Conservation (phyloP, 2,113 vertebrate genomes). For the Rhabdomys dilectus region DNA sequence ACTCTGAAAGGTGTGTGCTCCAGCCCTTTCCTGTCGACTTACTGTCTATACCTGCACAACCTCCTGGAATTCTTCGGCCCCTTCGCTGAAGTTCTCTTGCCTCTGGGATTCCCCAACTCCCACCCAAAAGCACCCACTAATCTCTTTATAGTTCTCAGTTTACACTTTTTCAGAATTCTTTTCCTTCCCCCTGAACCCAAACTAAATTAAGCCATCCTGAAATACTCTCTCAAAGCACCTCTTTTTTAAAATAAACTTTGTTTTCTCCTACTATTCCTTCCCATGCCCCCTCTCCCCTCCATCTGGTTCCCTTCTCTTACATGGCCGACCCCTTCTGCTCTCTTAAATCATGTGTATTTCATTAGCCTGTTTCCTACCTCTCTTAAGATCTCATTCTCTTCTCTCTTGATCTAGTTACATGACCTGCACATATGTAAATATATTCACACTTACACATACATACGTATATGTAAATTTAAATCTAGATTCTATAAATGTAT, state of each 20-base stretch:
- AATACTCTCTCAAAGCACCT: not conserved
- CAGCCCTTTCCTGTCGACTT: not conserved
- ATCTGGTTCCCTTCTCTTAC: not conserved
- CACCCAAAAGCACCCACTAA: not conserved
- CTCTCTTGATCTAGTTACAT: not conserved
- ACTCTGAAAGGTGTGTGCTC: not conserved
- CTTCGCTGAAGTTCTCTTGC: not conserved
- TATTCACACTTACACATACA: not conserved
- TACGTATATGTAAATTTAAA: not conserved
- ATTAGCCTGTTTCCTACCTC: not conserved
- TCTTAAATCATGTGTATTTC: not conserved
- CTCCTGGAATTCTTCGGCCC: not conserved
- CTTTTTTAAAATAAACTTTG: not conserved
- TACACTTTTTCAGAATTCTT: not conserved
- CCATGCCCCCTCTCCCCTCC: no score
- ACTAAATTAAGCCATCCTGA: not conserved
- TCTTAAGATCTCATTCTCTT: not conserved
- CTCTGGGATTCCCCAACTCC: not conserved
- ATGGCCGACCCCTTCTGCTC: not conserved
- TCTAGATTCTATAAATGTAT: not conserved
- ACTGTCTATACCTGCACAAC: not conserved
- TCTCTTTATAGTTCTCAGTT: not conserved
- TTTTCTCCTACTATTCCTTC: not conserved
- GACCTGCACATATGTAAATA: not conserved
- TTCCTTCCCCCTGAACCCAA: not conserved